These are phyloP conservation scores for Eledone cirrhosa DNA, from an alignment of 2,888 invertebrate genomes.

Conservation along the genomic window DNA sequence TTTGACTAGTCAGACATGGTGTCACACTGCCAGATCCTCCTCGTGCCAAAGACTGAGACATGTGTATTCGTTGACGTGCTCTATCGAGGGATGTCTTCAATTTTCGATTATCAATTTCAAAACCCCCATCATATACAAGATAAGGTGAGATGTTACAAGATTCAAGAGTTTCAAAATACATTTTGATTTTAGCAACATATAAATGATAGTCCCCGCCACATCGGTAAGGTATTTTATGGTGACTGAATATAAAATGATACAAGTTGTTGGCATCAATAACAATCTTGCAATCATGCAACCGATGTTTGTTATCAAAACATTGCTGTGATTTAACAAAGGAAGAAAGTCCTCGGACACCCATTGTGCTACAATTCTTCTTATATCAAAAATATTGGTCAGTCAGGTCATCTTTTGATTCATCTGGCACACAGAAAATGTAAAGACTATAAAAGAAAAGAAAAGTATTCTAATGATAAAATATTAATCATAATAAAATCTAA, in stretches of 20 bases:
- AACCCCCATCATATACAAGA: slow-evolving; percentile 65
- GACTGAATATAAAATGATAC: slow-evolving; percentile 59
- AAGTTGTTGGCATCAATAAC: slow-evolving; percentile 66
- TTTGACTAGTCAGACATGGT: slow-evolving; percentile 79
- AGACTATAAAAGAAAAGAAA: too few relatives aligned
- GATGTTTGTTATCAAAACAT: slow-evolving; percentile 31
- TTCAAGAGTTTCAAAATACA: slow-evolving; percentile 51
- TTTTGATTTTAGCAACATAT: slow-evolving; percentile 46
- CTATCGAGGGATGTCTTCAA: slow-evolving; percentile 55
- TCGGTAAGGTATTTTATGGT: slow-evolving; percentile 48
- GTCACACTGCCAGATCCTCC: slow-evolving; percentile 71
- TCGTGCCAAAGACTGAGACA: slow-evolving; percentile 42
- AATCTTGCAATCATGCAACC: slow-evolving; percentile 56
- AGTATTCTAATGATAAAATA: too few relatives aligned
- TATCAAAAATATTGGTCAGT: too few relatives aligned
- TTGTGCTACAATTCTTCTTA: background rate
- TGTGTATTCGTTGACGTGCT: slow-evolving; percentile 50
- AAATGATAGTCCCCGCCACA: slow-evolving; percentile 65
- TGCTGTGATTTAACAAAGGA: background rate
- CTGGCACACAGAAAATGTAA: too few relatives aligned
- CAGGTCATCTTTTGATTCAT: too few relatives aligned
- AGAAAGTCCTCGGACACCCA: background rate
- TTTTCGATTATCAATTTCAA: slow-evolving; percentile 61
- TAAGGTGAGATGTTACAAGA: slow-evolving; percentile 56
- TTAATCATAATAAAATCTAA: too few relatives aligned